Percentiles rank a stretch among this genome's conserved stretches.
These are phyloP conservation scores for Acanthosepion pharaonis DNA, from an alignment of 2,888 invertebrate species.

Conservation along the genomic window DNA sequence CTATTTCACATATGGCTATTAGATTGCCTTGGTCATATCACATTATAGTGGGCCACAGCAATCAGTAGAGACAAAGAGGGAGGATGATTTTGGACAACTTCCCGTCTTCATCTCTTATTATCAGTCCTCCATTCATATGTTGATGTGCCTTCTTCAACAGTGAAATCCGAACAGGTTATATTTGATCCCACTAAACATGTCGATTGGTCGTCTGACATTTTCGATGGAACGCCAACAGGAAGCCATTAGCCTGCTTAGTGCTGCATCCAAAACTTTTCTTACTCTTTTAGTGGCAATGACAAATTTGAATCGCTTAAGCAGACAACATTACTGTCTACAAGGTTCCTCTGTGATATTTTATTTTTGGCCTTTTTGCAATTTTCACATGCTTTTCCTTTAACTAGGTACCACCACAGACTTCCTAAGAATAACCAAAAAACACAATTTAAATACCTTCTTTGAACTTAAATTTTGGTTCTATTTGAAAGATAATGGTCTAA, in stretches of 20 bases:
- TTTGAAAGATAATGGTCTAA: no score
- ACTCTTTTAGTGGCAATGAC: constrained; percentile 33
- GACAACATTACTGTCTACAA: not conserved
- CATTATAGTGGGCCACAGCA: not conserved
- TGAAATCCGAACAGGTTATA: constrained; percentile 14
- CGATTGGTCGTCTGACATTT: constrained; percentile 14
- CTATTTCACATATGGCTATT: not conserved
- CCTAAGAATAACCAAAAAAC: no score
- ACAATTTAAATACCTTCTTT: no score
- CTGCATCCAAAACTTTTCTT: constrained; percentile 33
- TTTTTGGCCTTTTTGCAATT: not conserved
- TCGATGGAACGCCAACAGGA: constrained; percentile 22
- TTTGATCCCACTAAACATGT: constrained; percentile 33
- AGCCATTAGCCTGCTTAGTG: not conserved
- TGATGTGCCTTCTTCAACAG: constrained; percentile 21
- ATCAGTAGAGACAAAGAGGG: not conserved
- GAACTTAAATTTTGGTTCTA: no score
- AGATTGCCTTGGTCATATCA: not conserved
- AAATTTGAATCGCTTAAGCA: constrained; percentile 20
- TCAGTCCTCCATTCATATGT: not conserved
- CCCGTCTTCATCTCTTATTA: constrained; percentile 33
- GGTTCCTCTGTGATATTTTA: not conserved
- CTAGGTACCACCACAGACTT: no score
- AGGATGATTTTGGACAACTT: not conserved
- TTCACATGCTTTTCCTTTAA: not conserved